phyloP scores from a whole-genome alignment of 2,113 vertebrate species.

The Clarias macrocephalus region DNA sequence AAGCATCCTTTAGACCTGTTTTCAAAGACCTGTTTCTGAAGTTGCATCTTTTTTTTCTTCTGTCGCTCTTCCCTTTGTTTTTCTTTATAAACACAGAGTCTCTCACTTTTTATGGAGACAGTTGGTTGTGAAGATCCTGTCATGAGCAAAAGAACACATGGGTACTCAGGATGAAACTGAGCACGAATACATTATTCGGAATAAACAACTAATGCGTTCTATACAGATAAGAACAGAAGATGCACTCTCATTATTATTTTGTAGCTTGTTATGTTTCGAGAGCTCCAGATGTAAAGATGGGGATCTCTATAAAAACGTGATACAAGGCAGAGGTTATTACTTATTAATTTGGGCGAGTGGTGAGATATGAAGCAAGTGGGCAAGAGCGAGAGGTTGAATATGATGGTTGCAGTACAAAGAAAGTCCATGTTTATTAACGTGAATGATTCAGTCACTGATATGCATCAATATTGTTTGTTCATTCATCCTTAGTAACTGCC shows the following conservation, averaged over 20 bases:
- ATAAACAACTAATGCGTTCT: not conserved
- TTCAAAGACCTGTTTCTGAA: constrained; percentile 19
- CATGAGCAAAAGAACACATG: not conserved
- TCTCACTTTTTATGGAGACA: constrained; percentile 19
- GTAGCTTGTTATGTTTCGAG: not conserved
- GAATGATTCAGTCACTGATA: not conserved
- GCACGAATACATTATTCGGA: not conserved
- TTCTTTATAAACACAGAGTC: not conserved
- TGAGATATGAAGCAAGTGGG: not conserved
- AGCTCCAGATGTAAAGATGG: not conserved
- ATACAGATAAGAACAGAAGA: not conserved
- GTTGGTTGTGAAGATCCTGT: not conserved
- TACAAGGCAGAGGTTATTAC: not conserved
- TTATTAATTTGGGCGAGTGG: not conserved
- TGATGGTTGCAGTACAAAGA: not conserved
- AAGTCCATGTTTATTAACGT: not conserved
- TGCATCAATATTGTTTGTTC: not conserved
- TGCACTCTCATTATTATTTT: not conserved
- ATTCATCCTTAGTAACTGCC: not conserved
- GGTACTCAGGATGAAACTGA: not conserved
- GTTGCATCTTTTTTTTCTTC: not conserved
- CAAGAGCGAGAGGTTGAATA: not conserved
- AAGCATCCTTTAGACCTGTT: constrained; percentile 18
- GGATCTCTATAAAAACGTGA: not conserved
- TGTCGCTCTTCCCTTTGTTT: constrained; percentile 7